A percentile compares a stretch with the other conserved stretches of the same genome.
phyloP scores from a whole-genome alignment of 2,113 vertebrate genomes.

The Ondatra zibethicus region DNA sequence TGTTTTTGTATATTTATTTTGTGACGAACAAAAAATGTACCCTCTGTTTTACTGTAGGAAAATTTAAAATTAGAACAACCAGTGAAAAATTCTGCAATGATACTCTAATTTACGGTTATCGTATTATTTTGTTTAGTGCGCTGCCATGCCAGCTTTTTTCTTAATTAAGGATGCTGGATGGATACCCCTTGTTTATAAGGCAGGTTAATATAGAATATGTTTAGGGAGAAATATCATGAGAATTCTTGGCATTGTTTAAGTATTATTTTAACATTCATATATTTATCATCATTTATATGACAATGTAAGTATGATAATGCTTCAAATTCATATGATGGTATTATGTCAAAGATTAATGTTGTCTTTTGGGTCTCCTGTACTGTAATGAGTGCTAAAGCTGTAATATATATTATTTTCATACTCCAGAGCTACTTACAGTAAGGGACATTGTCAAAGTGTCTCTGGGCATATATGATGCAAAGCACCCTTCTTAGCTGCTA shows the following conservation, averaged over 20 bases:
- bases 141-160: not conserved
- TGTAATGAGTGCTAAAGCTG: slow-evolving; percentile 4
- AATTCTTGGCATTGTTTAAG: slow-evolving; percentile 12
- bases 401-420: slow-evolving; percentile 62
- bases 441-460: not conserved
- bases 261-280: not conserved
- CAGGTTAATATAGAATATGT: not conserved
- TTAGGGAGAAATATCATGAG: not conserved
- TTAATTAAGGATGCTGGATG: not conserved
- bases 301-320: not conserved
- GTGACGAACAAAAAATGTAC: not conserved
- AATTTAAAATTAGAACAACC: not conserved
- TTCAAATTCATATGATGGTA: slow-evolving; percentile 7
- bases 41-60: not conserved
- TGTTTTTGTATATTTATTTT: not conserved
- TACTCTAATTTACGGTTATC: not conserved
- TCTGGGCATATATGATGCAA: not conserved
- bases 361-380: not conserved
- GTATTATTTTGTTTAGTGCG: not conserved
- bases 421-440: slow-evolving; percentile 34
- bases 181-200: not conserved
- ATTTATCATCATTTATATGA: slow-evolving; percentile 43
- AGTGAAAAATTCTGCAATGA: not conserved
- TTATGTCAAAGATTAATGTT: slow-evolving; percentile 40
- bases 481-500: not conserved